Conservation (phyloP, 2,797 vertebrate species). For the Yasuhikotakia modesta region DNA sequence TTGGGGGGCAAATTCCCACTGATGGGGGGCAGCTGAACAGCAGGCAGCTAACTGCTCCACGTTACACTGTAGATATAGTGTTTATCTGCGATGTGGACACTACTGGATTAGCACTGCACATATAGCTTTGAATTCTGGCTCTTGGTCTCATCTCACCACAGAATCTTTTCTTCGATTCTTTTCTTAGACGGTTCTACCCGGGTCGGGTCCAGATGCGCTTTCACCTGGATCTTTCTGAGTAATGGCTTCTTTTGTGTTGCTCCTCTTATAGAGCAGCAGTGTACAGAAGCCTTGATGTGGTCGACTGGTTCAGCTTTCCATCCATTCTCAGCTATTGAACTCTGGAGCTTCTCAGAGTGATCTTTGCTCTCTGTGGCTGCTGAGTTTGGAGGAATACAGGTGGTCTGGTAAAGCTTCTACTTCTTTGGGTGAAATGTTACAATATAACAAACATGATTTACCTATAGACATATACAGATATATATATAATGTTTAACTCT, state of each 20-base stretch:
- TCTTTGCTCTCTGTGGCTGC: constrained; percentile 8
- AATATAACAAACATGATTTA: too few species aligned
- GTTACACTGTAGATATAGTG: constrained; percentile 5
- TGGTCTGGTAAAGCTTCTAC: background rate
- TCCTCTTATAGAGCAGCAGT: constrained; percentile 2
- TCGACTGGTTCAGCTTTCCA: constrained; percentile 21
- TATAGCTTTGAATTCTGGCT: constrained; percentile 31
- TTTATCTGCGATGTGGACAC: constrained; percentile 7
- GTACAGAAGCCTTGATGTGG: background rate
- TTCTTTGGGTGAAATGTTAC: too few species aligned
- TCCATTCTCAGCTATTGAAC: constrained; percentile 7
- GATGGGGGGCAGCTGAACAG: constrained; percentile 2
- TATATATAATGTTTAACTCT: too few species aligned
- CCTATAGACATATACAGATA: too few species aligned
- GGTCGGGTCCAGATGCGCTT: constrained; percentile 14
- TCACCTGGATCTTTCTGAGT: background rate
- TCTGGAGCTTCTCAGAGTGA: constrained; percentile 8
- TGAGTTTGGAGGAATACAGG: background rate
- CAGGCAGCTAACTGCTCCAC: constrained; percentile 17
- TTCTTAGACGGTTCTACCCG: too few species aligned
- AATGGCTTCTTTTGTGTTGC: constrained; percentile 28
- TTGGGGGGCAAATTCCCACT: constrained; percentile 18
- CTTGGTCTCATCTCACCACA: constrained; percentile 15
- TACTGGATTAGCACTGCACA: constrained; percentile 20
- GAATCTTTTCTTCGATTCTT: constrained; percentile 10